Evolutionary conservation across 1,140 invertebrate species (phyloP), one percentile per base, ranked within the genome.

Genomic region (Branchinecta lynchi): DNA sequence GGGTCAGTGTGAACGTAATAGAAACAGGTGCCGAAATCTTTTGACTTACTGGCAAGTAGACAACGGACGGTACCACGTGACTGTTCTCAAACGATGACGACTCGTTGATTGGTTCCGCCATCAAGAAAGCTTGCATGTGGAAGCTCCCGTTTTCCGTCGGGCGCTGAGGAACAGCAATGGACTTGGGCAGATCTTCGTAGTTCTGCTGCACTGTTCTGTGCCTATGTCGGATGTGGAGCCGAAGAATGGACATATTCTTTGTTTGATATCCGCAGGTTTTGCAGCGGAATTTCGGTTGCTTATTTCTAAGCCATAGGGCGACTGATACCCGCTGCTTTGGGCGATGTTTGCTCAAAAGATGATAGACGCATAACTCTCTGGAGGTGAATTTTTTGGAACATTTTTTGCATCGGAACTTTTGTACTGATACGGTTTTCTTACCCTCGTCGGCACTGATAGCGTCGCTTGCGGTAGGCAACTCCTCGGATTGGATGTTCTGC

Each of bases 1-100:
- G 92, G 75, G 89, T 94, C 68, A 96, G 86, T 74, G 86, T 92
- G 78, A 96, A 93, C 76, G 91, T 92, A 69, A 92, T 86, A 70
- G 89, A 91, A 73, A 93, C 82, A 70, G 86, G 84, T 75, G 86
- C 85, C 74, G 84, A 86, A 72, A 93, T 84, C 77, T 89, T 86
- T 73, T 89, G 85, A 73, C 87, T 86, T 70, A 96, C 92, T 65
- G 93, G 93, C 76, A 96, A 83, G 80, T 93, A 93, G 76, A 96
- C 90, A 70, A 96, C 81, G 69, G 92, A 90, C 43, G 93, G 90
- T 70, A 92, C 85, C 78, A 95, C 87, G 74, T 83, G 17, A 45
- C 65, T 70, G 44, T 43, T 68, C n/a, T 43, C 15, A 45, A 68
- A 68, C 43, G 68, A 67, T 66, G 74, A 74, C 72, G 72, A 68